Evolutionary conservation across 2,888 invertebrate species (phyloP).

Genomic region (Rhagonycha fulva): DNA sequence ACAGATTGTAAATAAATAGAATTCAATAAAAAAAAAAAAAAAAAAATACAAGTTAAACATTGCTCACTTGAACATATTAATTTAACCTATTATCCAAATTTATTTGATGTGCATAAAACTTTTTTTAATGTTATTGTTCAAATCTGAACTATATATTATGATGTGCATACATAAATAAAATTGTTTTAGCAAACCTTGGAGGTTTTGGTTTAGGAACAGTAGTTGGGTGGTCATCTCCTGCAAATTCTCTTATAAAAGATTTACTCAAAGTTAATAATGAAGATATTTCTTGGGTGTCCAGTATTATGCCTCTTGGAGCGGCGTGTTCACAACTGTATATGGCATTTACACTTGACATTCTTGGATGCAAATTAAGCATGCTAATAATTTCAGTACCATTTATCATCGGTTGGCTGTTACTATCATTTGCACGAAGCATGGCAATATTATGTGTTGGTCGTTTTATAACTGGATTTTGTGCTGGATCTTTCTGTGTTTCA

Average conservation of each 20-base stretch:
- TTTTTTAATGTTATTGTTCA: too few relatives aligned
- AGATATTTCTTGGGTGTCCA: constrained; percentile 33
- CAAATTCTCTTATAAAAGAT: constrained; percentile 47
- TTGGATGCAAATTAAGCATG: constrained; percentile 40
- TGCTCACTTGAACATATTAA: too few relatives aligned
- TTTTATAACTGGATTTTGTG: constrained; percentile 55
- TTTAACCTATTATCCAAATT: too few relatives aligned
- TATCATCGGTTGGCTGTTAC: constrained; percentile 39
- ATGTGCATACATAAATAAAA: too few relatives aligned
- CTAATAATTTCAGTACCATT: constrained; percentile 37
- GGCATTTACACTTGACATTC: constrained; percentile 25
- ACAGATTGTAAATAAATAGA: too few relatives aligned
- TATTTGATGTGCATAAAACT: too few relatives aligned
- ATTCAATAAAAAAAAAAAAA: too few relatives aligned
- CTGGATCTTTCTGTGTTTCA: constrained; percentile 74
- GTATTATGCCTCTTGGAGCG: constrained; percentile 37
- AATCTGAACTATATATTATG: too few relatives aligned
- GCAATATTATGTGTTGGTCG: constrained; percentile 35
- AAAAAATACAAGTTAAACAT: too few relatives aligned
- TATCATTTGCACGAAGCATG: constrained; percentile 29
- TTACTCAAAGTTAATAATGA: constrained; percentile 9
- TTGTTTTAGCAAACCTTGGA: constrained; percentile 39
- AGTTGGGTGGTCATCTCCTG: constrained; percentile 57
- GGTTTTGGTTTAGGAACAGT: constrained; percentile 51
- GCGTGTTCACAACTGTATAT: constrained; percentile 32